A percentile compares a stretch with the other conserved stretches of the same genome.
phyloP scores from a whole-genome alignment of 2,113 vertebrate species.

The Caranx ignobilis region DNA sequence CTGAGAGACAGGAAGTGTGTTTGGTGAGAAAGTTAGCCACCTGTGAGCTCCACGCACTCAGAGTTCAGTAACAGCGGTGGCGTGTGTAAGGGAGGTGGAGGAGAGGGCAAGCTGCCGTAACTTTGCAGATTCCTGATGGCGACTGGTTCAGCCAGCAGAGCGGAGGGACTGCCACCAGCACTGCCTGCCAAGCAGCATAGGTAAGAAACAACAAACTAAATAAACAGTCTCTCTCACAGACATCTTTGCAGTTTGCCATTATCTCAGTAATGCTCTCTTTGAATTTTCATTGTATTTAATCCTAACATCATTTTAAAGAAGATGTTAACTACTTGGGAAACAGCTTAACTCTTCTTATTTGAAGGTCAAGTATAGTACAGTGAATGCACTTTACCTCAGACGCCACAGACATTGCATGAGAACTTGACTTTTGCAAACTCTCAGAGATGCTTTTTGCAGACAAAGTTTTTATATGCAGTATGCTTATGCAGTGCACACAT shows the following conservation, averaged over 20 bases:
- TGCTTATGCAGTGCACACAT: background rate
- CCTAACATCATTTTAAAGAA: background rate
- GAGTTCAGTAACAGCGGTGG: conserved; percentile 31
- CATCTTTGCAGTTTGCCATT: background rate
- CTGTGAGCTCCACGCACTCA: conserved; percentile 22
- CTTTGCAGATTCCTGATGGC: conserved; percentile 59
- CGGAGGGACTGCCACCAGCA: conserved; percentile 61
- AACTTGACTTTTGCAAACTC: background rate
- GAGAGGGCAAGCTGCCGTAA: background rate
- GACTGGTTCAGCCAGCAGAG: conserved; percentile 29
- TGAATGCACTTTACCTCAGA: background rate
- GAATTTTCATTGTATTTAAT: background rate
- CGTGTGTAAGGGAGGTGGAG: conserved; percentile 20
- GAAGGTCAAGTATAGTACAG: background rate
- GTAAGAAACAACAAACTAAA: conserved; percentile 61
- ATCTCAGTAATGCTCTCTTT: background rate
- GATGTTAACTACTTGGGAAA: background rate
- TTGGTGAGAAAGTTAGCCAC: conserved; percentile 28
- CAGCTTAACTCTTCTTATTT: background rate
- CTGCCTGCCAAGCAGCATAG: conserved; percentile 82
- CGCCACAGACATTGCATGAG: background rate
- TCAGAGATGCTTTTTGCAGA: background rate
- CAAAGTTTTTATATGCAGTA: background rate
- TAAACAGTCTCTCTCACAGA: background rate
- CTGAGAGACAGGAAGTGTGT: conserved; percentile 37